A percentile compares a stretch with the other conserved stretches of the same genome.
Evolutionary conservation across 2,113 vertebrate genomes (phyloP).

Genomic region (Cavia aperea): DNA sequence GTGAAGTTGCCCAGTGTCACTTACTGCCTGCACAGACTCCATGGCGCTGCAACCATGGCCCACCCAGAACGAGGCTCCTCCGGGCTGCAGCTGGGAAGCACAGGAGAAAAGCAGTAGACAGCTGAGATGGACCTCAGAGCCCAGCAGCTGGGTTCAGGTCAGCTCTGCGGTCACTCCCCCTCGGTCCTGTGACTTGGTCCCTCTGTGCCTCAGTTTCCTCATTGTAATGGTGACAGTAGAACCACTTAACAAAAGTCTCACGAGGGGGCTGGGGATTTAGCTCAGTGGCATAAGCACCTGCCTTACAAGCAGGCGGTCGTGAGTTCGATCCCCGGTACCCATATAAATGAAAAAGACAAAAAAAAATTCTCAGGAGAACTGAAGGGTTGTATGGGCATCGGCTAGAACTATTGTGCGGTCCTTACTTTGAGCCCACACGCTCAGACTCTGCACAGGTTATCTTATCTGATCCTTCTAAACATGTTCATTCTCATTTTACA

Average conservation of each 20-base stretch:
- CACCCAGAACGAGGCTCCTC: not conserved
- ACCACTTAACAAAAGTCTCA: not conserved
- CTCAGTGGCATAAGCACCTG: too few relatives aligned
- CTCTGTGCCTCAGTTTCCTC: not conserved
- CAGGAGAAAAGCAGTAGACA: rapidly evolving
- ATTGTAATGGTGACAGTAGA: not conserved
- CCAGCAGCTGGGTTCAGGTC: not conserved
- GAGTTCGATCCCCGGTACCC: too few relatives aligned
- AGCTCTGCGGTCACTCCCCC: not conserved
- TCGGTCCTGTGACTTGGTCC: not conserved
- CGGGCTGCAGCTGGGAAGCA: not conserved
- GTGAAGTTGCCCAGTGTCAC: not conserved
- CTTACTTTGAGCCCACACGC: not conserved
- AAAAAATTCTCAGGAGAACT: not conserved
- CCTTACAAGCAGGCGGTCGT: too few relatives aligned
- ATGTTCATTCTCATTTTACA: not conserved
- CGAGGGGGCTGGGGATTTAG: too few relatives aligned
- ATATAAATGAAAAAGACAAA: too few relatives aligned
- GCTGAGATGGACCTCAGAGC: not conserved
- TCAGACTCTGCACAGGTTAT: not conserved
- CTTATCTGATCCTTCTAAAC: not conserved
- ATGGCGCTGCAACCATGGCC: rapidly evolving
- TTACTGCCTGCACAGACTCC: not conserved
- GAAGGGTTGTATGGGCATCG: not conserved
- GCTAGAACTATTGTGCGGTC: not conserved